phyloP scores from a whole-genome alignment of 2,797 vertebrate genomes.

The Chanos chanos region DNA sequence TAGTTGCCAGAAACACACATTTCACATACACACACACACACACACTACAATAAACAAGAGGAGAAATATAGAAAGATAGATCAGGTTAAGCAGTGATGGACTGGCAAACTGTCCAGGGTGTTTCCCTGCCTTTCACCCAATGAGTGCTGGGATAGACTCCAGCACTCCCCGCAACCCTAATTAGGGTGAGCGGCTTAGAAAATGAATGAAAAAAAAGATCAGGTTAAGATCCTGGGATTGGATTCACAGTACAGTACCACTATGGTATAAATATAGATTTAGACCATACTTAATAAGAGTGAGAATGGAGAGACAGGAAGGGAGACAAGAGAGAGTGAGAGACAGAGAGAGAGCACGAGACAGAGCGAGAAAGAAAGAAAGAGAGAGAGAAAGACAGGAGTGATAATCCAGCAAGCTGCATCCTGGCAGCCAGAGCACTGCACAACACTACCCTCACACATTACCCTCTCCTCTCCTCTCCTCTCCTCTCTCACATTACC shows the following conservation, averaged over 20 bases:
- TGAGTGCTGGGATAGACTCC: no score
- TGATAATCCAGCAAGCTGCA: constrained; percentile 59
- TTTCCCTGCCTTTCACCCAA: no score
- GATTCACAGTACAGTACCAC: no score
- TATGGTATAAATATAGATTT: no score
- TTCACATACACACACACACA: background rate
- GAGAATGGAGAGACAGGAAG: constrained; percentile 10
- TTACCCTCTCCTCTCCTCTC: constrained; percentile 14
- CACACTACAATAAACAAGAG: background rate
- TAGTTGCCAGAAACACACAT: constrained; percentile 50
- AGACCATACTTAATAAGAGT: no score
- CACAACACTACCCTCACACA: constrained; percentile 29
- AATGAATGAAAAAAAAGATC: no score
- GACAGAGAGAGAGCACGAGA: background rate
- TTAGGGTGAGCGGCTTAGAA: no score
- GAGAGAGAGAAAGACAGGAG: constrained; percentile 58
- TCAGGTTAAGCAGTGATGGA: background rate
- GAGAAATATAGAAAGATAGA: background rate
- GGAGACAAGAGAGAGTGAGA: background rate
- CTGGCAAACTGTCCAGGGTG: constrained; percentile 5
- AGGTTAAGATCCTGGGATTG: no score
- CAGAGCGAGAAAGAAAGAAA: constrained; percentile 6
- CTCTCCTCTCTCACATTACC: no score
- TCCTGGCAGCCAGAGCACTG: constrained; percentile 54
- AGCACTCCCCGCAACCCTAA: no score